These are phyloP conservation scores for Nyctibius bracteatus DNA, from an alignment of 2,113 vertebrate species.

Conservation along the genomic window DNA sequence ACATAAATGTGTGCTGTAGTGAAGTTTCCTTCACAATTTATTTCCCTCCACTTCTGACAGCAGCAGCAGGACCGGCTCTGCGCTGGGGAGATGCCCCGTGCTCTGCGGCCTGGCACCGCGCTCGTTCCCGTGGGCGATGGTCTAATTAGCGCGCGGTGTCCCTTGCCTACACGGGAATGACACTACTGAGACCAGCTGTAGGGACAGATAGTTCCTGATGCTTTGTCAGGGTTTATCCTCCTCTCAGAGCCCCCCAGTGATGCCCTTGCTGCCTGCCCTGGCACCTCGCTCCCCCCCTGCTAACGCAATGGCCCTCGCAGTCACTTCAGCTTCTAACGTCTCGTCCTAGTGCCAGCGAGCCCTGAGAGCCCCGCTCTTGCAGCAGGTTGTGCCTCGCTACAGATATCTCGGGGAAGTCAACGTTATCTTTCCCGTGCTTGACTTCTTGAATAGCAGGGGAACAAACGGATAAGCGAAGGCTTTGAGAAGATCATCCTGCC, in stretches of 20 bases:
- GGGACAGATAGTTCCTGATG: not conserved
- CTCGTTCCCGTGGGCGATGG: fast-evolving
- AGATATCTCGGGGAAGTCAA: not conserved
- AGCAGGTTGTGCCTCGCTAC: not conserved
- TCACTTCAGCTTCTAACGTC: not conserved
- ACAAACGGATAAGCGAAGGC: not conserved
- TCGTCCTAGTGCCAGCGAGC: not conserved
- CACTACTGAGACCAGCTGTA: not conserved
- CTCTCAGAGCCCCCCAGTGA: not conserved
- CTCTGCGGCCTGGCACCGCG: not conserved
- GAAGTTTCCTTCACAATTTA: slow-evolving; percentile 5
- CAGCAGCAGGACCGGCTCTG: not conserved
- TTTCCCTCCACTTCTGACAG: not conserved
- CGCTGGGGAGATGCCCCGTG: not conserved
- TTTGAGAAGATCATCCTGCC: not conserved
- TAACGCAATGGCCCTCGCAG: not conserved
- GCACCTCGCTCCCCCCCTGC: not conserved
- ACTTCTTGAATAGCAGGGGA: not conserved
- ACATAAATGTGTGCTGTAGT: not conserved
- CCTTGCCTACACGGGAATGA: not conserved
- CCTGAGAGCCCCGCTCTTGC: fast-evolving
- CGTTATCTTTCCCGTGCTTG: not conserved
- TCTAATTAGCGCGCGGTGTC: not conserved
- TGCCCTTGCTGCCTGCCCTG: not conserved
- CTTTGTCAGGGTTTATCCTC: not conserved